phyloP scores from a whole-genome alignment of 2,113 vertebrate genomes.

The Rostratula benghalensis region DNA sequence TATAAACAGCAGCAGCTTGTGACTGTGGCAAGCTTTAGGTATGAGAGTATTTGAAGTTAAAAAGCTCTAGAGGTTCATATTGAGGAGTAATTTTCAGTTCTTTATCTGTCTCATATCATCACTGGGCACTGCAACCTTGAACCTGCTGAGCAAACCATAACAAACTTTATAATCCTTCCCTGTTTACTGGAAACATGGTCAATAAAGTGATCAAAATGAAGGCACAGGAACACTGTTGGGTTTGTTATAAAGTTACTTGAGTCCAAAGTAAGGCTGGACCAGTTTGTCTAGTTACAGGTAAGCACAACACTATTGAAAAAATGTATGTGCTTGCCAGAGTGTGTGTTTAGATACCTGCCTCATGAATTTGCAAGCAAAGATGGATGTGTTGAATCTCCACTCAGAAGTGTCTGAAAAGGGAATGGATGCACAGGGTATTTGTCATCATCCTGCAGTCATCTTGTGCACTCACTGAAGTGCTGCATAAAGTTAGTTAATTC shows the following conservation, averaged over 20 bases:
- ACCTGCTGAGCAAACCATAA: neutral
- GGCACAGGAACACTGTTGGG: too few relatives aligned
- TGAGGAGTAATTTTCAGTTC: neutral
- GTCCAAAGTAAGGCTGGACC: neutral
- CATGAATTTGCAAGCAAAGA: neutral
- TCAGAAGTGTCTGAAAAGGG: neutral
- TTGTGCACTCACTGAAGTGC: neutral
- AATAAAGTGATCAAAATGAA: neutral
- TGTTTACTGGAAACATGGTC: neutral
- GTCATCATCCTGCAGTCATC: neutral
- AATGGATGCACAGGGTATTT: neutral
- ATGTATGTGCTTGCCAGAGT: neutral
- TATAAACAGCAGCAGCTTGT: neutral
- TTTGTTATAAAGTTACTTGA: neutral
- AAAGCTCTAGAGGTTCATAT: neutral
- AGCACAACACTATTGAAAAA: neutral
- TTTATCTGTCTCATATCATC: neutral
- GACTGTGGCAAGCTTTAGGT: neutral
- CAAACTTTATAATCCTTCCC: neutral
- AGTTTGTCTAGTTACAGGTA: neutral
- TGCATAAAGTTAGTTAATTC: constrained; percentile 13
- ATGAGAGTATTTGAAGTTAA: neutral
- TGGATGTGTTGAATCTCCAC: neutral
- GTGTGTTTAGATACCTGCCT: neutral
- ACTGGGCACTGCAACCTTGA: neutral